These are phyloP conservation scores for Acronicta leporina DNA, from an alignment of 2,888 invertebrate species.

Conservation along the genomic window DNA sequence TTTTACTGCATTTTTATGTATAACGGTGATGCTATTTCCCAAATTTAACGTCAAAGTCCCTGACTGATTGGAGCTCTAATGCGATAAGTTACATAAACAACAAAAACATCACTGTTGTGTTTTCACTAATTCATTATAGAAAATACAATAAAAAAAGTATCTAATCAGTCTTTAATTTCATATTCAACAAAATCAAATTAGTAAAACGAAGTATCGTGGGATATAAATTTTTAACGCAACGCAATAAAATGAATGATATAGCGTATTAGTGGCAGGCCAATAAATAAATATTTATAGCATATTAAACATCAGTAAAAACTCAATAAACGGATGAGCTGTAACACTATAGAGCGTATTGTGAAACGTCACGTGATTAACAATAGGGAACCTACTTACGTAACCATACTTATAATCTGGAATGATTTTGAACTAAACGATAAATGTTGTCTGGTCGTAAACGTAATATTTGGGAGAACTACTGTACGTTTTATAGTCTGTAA, in stretches of 20 bases:
- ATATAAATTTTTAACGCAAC: conserved; percentile 77
- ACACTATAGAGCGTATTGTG: conserved; percentile 71
- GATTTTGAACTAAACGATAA: conserved; percentile 49
- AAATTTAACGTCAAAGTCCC: conserved; percentile 18
- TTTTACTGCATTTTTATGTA: conserved; percentile 49
- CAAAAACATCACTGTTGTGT: conserved; percentile 26
- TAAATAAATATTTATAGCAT: conserved; percentile 85
- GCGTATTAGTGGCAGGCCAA: conserved; percentile 79
- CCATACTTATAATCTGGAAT: conserved; percentile 41
- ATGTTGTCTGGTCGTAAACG: conserved; percentile 53
- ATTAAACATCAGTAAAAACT: conserved; percentile 84
- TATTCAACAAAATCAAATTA: conserved; percentile 81
- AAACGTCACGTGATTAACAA: conserved; percentile 67
- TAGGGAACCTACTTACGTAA: conserved; percentile 52
- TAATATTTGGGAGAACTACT: conserved; percentile 51
- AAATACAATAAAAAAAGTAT: conserved; percentile 74
- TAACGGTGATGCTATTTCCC: conserved; percentile 31
- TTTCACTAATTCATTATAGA: conserved; percentile 64
- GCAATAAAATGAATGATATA: conserved; percentile 83
- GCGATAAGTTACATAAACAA: conserved; percentile 47
- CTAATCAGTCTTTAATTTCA: conserved; percentile 78
- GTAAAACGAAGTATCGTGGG: conserved; percentile 73
- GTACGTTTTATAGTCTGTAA: conserved; percentile 53
- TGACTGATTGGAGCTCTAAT: conserved; percentile 30
- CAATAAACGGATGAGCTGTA: conserved; percentile 74